Evolutionary conservation across 2,797 vertebrate genomes (phyloP).

Genomic region (Chiloscyllium punctatum): DNA sequence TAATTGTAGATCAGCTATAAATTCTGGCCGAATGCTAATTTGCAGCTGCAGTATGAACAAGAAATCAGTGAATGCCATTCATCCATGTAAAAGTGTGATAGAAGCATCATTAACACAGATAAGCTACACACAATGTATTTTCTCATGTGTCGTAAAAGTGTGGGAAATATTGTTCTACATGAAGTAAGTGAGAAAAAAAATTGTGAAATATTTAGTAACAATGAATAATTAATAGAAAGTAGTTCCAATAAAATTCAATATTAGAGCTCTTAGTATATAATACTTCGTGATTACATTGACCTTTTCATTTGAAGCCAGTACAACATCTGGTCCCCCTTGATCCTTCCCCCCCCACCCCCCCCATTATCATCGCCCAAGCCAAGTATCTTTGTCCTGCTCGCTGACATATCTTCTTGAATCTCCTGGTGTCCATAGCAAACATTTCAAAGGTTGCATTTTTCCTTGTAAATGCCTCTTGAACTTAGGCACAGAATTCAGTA

Average conservation of each 20-base stretch:
- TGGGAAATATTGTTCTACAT: background rate
- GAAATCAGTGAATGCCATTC: background rate
- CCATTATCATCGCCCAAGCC: background rate
- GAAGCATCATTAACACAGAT: conserved; percentile 13
- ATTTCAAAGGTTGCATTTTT: conserved; percentile 6
- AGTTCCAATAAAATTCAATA: background rate
- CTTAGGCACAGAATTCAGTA: background rate
- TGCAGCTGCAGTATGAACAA: conserved; percentile 14
- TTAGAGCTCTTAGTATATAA: background rate
- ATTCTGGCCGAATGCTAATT: conserved; percentile 17
- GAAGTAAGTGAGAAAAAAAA: background rate
- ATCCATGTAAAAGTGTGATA: background rate
- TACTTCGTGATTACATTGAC: background rate
- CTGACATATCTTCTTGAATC: conserved; percentile 1
- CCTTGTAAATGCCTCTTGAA: background rate
- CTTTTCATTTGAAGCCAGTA: background rate
- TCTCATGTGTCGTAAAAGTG: background rate
- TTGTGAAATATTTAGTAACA: background rate
- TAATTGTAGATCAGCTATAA: conserved; percentile 28
- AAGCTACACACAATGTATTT: background rate
- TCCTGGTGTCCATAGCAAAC: background rate
- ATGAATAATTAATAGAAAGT: background rate
- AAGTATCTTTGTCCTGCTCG: background rate
- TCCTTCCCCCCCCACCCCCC: background rate
- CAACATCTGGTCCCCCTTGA: background rate